Conservation (phyloP, 2,888 invertebrate genomes). For the Clistopyga incitator region DNA sequence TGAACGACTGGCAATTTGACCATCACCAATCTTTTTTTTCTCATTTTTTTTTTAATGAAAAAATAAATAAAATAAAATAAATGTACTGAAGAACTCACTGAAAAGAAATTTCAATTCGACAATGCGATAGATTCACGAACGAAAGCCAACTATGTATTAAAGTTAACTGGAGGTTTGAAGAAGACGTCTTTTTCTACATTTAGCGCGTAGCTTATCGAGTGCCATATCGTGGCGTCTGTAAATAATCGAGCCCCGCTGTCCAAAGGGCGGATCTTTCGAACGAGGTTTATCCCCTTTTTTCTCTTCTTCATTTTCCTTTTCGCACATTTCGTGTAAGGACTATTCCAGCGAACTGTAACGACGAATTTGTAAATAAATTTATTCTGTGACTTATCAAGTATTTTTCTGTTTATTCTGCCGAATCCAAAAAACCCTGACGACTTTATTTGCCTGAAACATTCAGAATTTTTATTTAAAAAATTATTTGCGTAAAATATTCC, state of each 20-base stretch:
- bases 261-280: slow-evolving; percentile 39
- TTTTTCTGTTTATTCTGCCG: neutral
- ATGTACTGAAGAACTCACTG: slow-evolving; percentile 32
- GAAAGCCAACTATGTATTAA: slow-evolving; percentile 23
- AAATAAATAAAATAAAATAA: slow-evolving; percentile 27
- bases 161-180: slow-evolving; percentile 14
- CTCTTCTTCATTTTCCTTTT: slow-evolving; percentile 45
- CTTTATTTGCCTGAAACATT: too few relatives aligned
- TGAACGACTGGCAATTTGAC: slow-evolving; percentile 52
- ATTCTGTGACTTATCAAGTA: slow-evolving; percentile 59
- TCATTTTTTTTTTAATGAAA: slow-evolving; percentile 60
- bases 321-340: slow-evolving; percentile 56
- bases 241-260: slow-evolving; percentile 49
- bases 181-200: slow-evolving; percentile 38
- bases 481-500: too few relatives aligned
- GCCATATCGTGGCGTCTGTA: slow-evolving; percentile 65
- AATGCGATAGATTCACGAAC: slow-evolving; percentile 38
- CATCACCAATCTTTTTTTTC: slow-evolving; percentile 47
- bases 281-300: slow-evolving; percentile 31
- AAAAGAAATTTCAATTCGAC: slow-evolving; percentile 33
- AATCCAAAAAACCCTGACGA: too few relatives aligned
- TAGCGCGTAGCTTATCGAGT: slow-evolving; percentile 54
- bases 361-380: slow-evolving; percentile 64
- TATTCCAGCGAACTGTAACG: slow-evolving; percentile 60
- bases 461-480: too few relatives aligned